Percentiles rank a stretch among this genome's conserved stretches.
Evolutionary conservation across 2,797 vertebrate species (phyloP).

Genomic region (Meriones psammophilus): DNA sequence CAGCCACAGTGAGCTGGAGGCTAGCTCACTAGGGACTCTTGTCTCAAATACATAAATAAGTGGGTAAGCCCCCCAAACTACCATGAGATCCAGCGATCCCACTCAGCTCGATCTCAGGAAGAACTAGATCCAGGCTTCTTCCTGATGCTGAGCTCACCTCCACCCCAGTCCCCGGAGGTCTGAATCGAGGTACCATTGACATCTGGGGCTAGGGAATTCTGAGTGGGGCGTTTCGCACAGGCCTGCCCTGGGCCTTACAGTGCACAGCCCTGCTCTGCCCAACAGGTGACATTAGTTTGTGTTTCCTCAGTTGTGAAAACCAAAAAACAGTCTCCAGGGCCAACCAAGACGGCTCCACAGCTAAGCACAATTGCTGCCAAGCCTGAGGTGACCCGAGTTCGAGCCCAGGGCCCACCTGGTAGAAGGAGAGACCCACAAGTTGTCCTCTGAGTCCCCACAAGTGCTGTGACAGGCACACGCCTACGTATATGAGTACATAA

Average conservation of each 20-base stretch:
- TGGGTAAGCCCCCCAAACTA: background rate
- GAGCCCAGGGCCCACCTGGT: background rate
- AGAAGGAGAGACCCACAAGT: background rate
- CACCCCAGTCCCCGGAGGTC: background rate
- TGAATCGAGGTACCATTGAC: background rate
- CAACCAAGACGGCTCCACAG: background rate
- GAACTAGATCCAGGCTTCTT: background rate
- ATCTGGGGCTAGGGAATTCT: too few species aligned
- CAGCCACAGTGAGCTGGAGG: background rate
- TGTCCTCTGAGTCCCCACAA: background rate
- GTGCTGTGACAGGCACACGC: background rate
- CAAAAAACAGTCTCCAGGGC: background rate
- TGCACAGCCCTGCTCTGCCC: background rate
- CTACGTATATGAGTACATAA: background rate
- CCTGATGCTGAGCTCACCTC: background rate
- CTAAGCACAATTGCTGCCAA: background rate
- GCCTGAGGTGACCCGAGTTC: background rate
- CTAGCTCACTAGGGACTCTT: background rate
- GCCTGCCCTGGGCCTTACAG: accelerated
- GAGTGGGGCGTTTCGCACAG: too few species aligned
- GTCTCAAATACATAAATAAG: background rate
- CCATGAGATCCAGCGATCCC: background rate
- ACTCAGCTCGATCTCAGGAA: background rate
- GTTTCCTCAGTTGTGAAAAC: background rate
- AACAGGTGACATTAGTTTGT: too few species aligned